Base-by-base conservation (phyloP, 1,140 invertebrate genomes). In the Lysiphlebus fabarum region DNA sequence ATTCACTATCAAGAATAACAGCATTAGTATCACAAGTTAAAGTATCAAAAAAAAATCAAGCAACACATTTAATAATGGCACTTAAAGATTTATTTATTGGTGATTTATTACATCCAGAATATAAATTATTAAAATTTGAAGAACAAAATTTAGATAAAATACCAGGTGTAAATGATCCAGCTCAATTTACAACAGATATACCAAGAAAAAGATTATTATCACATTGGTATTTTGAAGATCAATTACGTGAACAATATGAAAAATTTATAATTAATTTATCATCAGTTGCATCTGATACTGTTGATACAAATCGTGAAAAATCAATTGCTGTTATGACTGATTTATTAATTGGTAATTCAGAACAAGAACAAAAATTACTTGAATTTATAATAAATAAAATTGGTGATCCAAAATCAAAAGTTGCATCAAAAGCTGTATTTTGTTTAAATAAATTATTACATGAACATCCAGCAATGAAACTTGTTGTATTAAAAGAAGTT, bases 381-480 rank as follows among this genome's bases (percentile, higher is more conserved):
- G 82, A 84, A 1, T 84, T 88, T 67, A 76, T 99, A 33, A 88
- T 98, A 0, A 99, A 99, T 70, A 99, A 99, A 81, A 81, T 99
- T 11, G 96, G 96, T 43, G 96, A 99, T 81, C 95, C 96, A 2
- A 83, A 85, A 1, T 84, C 89, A 59, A 91, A 92, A 75, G 86
- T 98, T 1, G 92, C 91, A 0, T 90, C 94, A 0, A 93, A 93
- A 78, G 86, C 90, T 0, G 84, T 93, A 41, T 91, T 92, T 77
- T 88, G 92, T 65, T 79, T 99, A n/a, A 88, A 85, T 44, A 89
- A 91, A 69, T 73, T 98, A 2, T 78, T 97, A n/a, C 82, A 86
- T 48, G 84, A 89, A 62, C 95, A 98, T 82, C 88, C 92, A 0
- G 91, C 92, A 58, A 98, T 98, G 93, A 97, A 96, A 75, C 72